Conservation (phyloP, 2,797 vertebrate species). For the Phrynocephalus forsythii region DNA sequence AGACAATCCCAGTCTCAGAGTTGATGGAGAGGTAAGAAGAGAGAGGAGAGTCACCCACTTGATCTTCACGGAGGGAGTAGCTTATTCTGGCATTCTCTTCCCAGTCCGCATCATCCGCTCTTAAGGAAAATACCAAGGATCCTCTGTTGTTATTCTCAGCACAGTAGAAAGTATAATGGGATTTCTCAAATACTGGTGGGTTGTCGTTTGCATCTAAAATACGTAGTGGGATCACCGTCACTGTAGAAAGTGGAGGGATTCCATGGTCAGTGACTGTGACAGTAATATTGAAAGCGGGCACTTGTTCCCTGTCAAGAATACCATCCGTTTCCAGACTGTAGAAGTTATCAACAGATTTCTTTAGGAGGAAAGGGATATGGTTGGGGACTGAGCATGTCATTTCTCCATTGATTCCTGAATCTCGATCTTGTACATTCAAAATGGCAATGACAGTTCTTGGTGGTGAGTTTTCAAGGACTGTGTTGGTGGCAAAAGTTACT, state of each 20-base stretch:
- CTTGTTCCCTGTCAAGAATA: constrained; percentile 64
- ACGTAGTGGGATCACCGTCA: constrained; percentile 54
- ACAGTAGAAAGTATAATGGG: constrained; percentile 68
- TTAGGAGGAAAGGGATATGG: constrained; percentile 55
- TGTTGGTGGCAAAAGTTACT: constrained; percentile 61
- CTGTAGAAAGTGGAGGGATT: constrained; percentile 73
- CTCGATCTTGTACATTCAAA: constrained; percentile 66
- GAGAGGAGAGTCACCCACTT: constrained; percentile 37
- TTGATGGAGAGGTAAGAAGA: constrained; percentile 79
- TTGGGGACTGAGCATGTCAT: constrained; percentile 61
- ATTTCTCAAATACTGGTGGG: constrained; percentile 68
- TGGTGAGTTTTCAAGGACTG: constrained; percentile 65
- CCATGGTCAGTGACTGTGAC: constrained; percentile 77
- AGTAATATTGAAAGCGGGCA: constrained; percentile 64
- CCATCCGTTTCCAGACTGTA: constrained; percentile 59
- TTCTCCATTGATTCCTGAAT: constrained; percentile 59
- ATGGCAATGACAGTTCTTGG: constrained; percentile 62
- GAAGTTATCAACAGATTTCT: constrained; percentile 54
- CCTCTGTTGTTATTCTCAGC: constrained; percentile 71
- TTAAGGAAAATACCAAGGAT: constrained; percentile 67
- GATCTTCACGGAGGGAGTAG: background rate
- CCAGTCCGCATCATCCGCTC: constrained; percentile 60
- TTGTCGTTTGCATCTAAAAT: constrained; percentile 79
- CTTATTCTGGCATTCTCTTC: background rate
- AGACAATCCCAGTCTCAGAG: constrained; percentile 78